These are phyloP conservation scores for Cryptoblepharus egeriae DNA, from an alignment of 2,797 vertebrate genomes.

Conservation along the genomic window DNA sequence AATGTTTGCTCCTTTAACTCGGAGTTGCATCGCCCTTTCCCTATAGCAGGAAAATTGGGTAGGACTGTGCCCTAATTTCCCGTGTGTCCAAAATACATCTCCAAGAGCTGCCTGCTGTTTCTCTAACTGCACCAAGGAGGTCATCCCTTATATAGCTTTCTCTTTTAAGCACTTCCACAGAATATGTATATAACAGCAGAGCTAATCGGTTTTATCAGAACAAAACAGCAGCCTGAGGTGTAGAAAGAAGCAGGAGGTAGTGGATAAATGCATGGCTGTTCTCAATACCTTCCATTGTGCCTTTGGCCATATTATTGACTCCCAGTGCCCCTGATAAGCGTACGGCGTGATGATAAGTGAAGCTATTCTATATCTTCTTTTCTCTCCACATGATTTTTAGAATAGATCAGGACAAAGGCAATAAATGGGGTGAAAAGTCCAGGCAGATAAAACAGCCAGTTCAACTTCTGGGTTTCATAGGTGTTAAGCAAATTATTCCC, in stretches of 20 bases:
- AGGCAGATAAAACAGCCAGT: slow-evolving; percentile 26
- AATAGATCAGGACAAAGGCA: slow-evolving; percentile 24
- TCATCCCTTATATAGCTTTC: slow-evolving; percentile 17
- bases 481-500: slow-evolving; percentile 37
- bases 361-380: slow-evolving; percentile 19
- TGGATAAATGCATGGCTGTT: slow-evolving; percentile 37
- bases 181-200: slow-evolving; percentile 25
- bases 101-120: not conserved
- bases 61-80: too few species aligned
- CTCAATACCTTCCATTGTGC: slow-evolving; percentile 42
- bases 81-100: not conserved
- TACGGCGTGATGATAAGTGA: slow-evolving; percentile 31
- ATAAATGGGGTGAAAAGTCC: slow-evolving; percentile 44
- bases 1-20: too few species aligned
- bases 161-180: not conserved
- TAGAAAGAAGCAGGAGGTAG: slow-evolving; percentile 17
- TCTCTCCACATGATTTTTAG: slow-evolving; percentile 49
- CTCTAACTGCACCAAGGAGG: not conserved
- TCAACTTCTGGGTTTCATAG: not conserved
- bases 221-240: slow-evolving; percentile 36
- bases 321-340: slow-evolving; percentile 17
- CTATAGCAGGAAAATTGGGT: too few species aligned
- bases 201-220: slow-evolving; percentile 45
- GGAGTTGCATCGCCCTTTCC: too few species aligned
- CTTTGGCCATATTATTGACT: slow-evolving; percentile 19